Base-by-base conservation (phyloP, 2,113 vertebrate species). In the Hemibagrus wyckioides region DNA sequence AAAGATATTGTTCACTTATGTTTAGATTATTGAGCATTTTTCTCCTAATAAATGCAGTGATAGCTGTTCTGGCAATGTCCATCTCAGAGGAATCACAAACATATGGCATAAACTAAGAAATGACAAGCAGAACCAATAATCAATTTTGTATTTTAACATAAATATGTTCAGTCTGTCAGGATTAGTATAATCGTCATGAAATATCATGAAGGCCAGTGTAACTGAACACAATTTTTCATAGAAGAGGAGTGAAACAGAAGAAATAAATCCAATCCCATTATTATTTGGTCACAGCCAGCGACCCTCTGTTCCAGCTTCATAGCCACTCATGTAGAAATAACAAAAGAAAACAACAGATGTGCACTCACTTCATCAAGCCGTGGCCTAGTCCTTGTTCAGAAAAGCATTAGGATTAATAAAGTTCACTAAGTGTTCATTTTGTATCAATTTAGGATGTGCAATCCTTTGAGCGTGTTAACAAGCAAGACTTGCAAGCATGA, bases 371-470 rank as follows among this genome's bases (percentile, higher is more conserved):
- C 1, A 6, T 86, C 50, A 30, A 41, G 44, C 71, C 39, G 3
- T 30, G 17, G 56, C 59, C 28, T 36, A 44, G 17, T 59, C n/a
- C 44, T 19, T 48, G 50, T 85, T 50, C 65, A 80, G 48, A 73
- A 87, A 67, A 63, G 57, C 75, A 77, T 90, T 71, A 85, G 63
- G 85, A 80, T 87, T 87, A 80, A 87, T 84, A 89, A 90, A 61
- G 71, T 85, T 87, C 61, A 73, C 82, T 82, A 39, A 84, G 79
- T 39, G 65, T 84, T 86, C 76, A 86, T 85, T 90, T 76, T 48
- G 33, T 82, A 28, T 50, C 84, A 30, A 44, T 88, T 88, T 33
- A 54, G 41, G 54, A 76, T 63, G 63, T 75, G 50, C 71, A n/a
- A 71, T 86, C 48, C 39, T 81, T 25, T 44, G 65, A 88, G 83